phyloP scores from a whole-genome alignment of 2,888 invertebrate genomes.

The Oithona nana region DNA sequence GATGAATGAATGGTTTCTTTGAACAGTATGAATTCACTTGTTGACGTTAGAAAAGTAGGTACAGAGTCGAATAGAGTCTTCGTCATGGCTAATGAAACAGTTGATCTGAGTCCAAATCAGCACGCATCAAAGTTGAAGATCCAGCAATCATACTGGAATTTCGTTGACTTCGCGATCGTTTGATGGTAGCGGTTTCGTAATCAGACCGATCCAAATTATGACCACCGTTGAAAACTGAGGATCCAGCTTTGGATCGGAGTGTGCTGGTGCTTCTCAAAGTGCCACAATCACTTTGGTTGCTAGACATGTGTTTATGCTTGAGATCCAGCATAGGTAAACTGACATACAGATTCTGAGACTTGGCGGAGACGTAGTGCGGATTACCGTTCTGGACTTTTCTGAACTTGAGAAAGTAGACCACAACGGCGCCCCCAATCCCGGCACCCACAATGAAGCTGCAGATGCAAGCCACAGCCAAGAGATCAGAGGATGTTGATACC shows the following conservation, averaged over 20 bases:
- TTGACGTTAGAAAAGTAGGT: no score
- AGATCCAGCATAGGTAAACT: conserved; percentile 21
- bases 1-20: no score
- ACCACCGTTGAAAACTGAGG: conserved; percentile 6
- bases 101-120: conserved; percentile 44
- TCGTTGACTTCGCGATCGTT: conserved; percentile 48
- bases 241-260: conserved; percentile 25
- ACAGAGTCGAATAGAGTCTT: no score
- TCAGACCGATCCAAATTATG: conserved; percentile 29
- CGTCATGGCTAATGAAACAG: conserved; percentile 34
- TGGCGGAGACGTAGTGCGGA: conserved; percentile 51
- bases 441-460: conserved; percentile 26
- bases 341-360: conserved; percentile 22
- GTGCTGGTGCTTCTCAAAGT: conserved; percentile 68
- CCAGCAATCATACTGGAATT: conserved; percentile 23
- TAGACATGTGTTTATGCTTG: conserved; percentile 17
- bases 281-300: conserved; percentile 25
- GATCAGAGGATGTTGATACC: conserved; percentile 17
- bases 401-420: conserved; percentile 29
- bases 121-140: conserved; percentile 41
- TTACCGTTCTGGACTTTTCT: conserved; percentile 37
- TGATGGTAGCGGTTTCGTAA: conserved; percentile 54
- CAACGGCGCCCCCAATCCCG: conserved; percentile 29
- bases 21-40: no score
- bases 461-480: conserved; percentile 21